These are phyloP conservation scores for Fistularia tabacaria DNA, from an alignment of 2,797 vertebrate species.

Conservation along the genomic window DNA sequence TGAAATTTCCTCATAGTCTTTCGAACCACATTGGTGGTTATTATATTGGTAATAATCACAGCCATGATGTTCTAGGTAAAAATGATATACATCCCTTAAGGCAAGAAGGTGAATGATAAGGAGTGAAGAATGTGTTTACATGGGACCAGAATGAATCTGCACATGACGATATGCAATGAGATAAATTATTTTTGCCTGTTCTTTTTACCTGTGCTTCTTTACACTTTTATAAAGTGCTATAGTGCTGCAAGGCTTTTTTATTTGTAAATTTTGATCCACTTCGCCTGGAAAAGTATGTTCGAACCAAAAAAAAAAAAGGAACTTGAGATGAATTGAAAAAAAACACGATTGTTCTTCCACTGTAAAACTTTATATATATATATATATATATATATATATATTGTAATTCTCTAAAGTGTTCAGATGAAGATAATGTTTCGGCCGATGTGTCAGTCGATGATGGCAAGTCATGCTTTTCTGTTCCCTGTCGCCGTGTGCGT, in stretches of 20 bases:
- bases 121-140: neutral
- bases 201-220: neutral
- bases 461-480: neutral
- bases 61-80: too few relatives aligned
- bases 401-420: neutral
- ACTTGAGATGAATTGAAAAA: conserved; percentile 5
- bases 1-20: too few relatives aligned
- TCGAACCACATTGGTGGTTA: too few relatives aligned
- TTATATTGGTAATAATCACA: too few relatives aligned
- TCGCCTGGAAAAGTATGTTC: neutral
- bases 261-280: neutral
- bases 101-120: too few relatives aligned
- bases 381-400: too few relatives aligned
- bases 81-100: too few relatives aligned
- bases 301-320: conserved; percentile 32
- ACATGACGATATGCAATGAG: neutral
- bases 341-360: conserved; percentile 4
- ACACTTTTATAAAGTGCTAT: neutral
- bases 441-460: too few relatives aligned
- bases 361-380: conserved; percentile 3
- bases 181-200: neutral
- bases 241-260: neutral
- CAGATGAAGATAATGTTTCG: neutral
- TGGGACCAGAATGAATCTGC: neutral
- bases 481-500: neutral